phyloP scores from a whole-genome alignment of 2,797 vertebrate species.

The Cuculus canorus region DNA sequence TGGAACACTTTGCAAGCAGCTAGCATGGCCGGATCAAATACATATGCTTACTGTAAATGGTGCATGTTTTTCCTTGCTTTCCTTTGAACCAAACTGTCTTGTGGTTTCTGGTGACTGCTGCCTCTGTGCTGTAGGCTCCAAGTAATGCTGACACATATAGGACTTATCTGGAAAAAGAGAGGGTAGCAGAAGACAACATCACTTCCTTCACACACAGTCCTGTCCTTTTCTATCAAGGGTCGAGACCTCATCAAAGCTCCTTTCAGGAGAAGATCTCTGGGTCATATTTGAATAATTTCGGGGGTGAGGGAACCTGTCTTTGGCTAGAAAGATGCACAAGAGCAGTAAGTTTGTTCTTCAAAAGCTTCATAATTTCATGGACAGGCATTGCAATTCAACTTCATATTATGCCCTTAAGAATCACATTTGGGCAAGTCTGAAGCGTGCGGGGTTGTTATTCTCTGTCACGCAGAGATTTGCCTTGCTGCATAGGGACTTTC shows the following conservation, averaged over 20 bases:
- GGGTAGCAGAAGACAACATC: background rate
- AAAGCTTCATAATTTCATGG: background rate
- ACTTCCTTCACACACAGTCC: background rate
- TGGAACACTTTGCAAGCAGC: background rate
- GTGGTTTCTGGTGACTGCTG: slow-evolving; percentile 24
- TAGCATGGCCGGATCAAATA: background rate
- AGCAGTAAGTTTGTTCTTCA: background rate
- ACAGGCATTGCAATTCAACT: background rate
- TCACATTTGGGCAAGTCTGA: background rate
- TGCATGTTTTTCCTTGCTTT: background rate
- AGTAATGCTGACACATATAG: background rate
- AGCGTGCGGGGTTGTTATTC: background rate
- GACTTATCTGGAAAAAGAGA: slow-evolving; percentile 9
- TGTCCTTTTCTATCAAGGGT: background rate
- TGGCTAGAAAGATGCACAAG: background rate
- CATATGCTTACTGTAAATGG: background rate
- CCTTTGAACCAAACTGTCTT: slow-evolving; percentile 21
- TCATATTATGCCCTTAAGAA: background rate
- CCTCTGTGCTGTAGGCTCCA: background rate
- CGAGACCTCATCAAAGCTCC: fast-evolving
- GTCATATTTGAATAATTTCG: background rate
- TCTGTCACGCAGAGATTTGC: background rate
- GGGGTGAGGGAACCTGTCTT: background rate
- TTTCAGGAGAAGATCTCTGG: background rate
- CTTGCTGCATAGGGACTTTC: fast-evolving